Base-by-base conservation (phyloP, 2,888 invertebrate genomes). In the Neoitamus cyanurus region DNA sequence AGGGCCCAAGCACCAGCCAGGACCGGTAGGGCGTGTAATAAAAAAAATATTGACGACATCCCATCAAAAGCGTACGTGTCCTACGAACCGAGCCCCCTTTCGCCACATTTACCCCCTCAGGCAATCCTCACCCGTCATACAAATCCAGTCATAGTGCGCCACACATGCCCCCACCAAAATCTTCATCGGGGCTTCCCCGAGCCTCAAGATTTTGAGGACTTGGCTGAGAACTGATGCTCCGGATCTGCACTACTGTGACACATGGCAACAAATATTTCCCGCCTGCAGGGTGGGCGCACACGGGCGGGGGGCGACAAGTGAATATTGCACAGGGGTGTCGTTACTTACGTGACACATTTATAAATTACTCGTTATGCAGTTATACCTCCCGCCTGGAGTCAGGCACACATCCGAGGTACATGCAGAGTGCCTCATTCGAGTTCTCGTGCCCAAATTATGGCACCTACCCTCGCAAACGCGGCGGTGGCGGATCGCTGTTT, bases 271-370 rank as follows among this genome's bases (percentile, higher is more conserved):
- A 85, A 85, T 77, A 58, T 58, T 25, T 58, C 58, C 20, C 58
- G 58, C 11, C 20, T 58, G 1, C 7, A 1, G 9, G 48, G 13
- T 1, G 58, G 31, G 1, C 31, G 36, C 25, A 48, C 20, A 25
- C 46, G 75, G 42, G 69, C 37, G 82, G 11, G 69, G 82, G 36
- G 82, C 68, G 83, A 84, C 83, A 85, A 86, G 86, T 85, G 85
- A 86, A 87, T 86, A 86, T 86, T 87, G 85, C 87, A 86, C 86
- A 86, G 84, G 87, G 86, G 86, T 83, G 84, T 86, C 86, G 85
- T 87, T 87, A 86, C 85, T 87, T 87, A 87, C 87, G 87, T 87
- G 87, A 87, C 87, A 87, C 87, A 87, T 87, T 87, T 87, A 87
- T 87, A 87, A 87, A 87, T 87, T 85, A 87, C 87, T 85, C 85